Evolutionary conservation across 2,113 vertebrate genomes (phyloP), one percentile per base, ranked within the genome.

Genomic region (Globicephala melas): DNA sequence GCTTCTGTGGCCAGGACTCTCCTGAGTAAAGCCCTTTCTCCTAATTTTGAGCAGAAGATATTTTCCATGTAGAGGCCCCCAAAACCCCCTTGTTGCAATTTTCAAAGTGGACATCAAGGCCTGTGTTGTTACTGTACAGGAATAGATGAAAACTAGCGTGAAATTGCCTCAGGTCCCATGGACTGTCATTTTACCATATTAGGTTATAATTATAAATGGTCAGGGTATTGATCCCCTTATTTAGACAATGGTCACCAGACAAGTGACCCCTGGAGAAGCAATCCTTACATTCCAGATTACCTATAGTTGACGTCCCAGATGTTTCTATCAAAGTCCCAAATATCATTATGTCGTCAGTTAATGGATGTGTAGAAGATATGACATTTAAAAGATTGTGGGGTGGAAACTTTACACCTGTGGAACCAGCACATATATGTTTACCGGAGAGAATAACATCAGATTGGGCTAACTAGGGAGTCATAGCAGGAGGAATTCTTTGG

Each of bases 31-130:
- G n/a, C 26, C 55, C 80, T 53, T 15, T 21, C 50, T 74, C 63
- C 95, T 82, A 65, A 77, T 60, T 91, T 85, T 91, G 77, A 95
- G 86, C 33, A 55, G 91, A 88, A 81, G 88, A 53, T 31, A 21
- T 83, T 94, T 85, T 67, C 63, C 70, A 73, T n/a, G 53, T 63
- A 65, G 79, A n/a, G 33, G 18, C 47, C 10, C 31, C 63, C 50
- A 53, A 80, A 65, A 17, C 20, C 18, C 8, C 4, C 86, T 81
- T 60, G 33, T 68, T 74, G 38, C 53, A 36, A 55, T 83, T 73
- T 94, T 96, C 44, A 60, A 88, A 95, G 44, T 38, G 18, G 33
- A 65, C 25, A 7, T 87, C 1, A 76, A 79, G 68, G 60, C 36
- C 67, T 3, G 18, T 23, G 81, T 77, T 63, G 31, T 77, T 83